These are phyloP conservation scores for Pica pica DNA, from an alignment of 2,113 vertebrate species.

Conservation along the genomic window DNA sequence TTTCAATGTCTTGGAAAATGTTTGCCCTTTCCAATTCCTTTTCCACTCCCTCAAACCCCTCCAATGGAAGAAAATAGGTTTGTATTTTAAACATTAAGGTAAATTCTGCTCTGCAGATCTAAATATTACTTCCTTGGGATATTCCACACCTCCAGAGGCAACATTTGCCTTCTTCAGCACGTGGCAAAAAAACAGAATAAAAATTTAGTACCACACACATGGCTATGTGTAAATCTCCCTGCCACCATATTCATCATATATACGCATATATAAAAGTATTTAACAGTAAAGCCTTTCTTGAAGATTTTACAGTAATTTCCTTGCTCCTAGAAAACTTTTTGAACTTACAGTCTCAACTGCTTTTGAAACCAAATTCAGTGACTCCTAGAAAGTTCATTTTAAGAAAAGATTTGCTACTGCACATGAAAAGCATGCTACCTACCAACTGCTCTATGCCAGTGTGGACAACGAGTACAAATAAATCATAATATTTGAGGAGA, in stretches of 20 bases:
- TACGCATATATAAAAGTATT: background rate
- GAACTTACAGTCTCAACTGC: background rate
- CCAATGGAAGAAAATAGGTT: background rate
- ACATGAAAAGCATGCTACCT: background rate
- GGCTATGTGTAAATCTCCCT: background rate
- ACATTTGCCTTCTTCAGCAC: background rate
- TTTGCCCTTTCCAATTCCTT: background rate
- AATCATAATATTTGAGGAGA: background rate
- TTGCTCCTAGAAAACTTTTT: background rate
- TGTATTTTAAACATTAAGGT: background rate
- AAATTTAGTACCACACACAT: background rate
- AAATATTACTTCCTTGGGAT: background rate
- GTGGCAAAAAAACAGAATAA: background rate
- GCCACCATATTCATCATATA: background rate
- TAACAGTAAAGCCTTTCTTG: background rate
- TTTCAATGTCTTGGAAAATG: background rate
- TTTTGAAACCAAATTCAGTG: background rate
- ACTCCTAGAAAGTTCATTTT: background rate
- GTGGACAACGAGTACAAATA: rapidly evolving
- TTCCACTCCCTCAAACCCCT: background rate
- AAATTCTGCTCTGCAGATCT: background rate
- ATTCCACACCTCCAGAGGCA: background rate
- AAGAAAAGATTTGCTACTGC: background rate
- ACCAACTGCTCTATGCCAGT: background rate
- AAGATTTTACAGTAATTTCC: background rate